Percentiles rank a stretch among this genome's conserved stretches.
Conservation (phyloP, 2,113 vertebrate species). For the Heterocephalus glaber region DNA sequence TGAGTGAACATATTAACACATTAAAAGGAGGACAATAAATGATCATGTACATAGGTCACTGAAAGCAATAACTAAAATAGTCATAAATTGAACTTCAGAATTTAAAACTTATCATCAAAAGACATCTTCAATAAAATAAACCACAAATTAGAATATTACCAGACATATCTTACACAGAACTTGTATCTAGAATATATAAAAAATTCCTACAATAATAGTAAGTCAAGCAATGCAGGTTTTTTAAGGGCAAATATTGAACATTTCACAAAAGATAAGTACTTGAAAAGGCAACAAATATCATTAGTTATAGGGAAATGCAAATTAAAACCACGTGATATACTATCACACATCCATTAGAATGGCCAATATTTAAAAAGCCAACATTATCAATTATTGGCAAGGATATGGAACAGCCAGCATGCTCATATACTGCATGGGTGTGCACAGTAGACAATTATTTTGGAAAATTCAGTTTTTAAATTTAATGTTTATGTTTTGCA, state of each 20-base stretch:
- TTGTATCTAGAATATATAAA: neutral
- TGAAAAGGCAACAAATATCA: neutral
- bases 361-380: neutral
- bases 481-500: neutral
- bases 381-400: neutral
- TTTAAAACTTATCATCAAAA: conserved; percentile 4
- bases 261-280: neutral
- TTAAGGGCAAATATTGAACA: neutral
- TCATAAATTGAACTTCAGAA: neutral
- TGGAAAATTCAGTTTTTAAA: neutral
- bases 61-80: neutral
- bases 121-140: neutral
- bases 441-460: neutral
- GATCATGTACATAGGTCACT: neutral
- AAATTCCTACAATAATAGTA: neutral
- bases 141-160: neutral
- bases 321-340: neutral
- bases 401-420: neutral
- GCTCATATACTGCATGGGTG: neutral
- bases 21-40: neutral
- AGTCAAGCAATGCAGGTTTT: neutral
- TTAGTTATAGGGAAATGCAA: neutral
- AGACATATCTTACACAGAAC: neutral
- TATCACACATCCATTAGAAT: neutral
- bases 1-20: neutral